Base-by-base conservation (phyloP, 2,113 vertebrate genomes). In the Pterocles gutturalis region DNA sequence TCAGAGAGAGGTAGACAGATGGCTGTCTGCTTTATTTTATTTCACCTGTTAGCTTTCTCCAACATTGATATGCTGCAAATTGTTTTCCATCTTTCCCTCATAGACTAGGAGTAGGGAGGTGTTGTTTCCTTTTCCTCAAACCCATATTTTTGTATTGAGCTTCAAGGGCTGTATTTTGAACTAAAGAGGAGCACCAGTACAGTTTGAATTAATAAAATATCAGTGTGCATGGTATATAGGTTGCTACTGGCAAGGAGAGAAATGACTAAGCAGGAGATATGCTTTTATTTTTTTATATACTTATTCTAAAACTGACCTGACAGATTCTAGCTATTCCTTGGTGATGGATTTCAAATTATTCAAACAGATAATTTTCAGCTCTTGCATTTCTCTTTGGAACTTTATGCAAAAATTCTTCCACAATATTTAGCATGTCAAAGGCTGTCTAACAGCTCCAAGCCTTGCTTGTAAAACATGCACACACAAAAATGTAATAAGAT, bases 381-480 rank as follows among this genome's bases (percentile, higher is more conserved):
- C 75, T 82, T 67, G 36, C 51, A 76, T 93, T 92, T 92, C 51
- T 93, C 84, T 80, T 96, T 95, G 93, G 64, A 95, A 88, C 51
- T 93, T 88, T 48, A 76, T 64, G 90, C 75, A 86, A 83, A 97
- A 77, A 33, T 36, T 60, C 73, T 81, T 67, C 66, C 71, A 41
- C 16, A 11, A 91, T 89, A 91, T 95, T 95, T 96, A 95, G 88
- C 82, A 90, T 91, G 94, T 96, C 96, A 96, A 96, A 96, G 83
- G 78, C 92, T 97, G 92, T 88, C 92, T 93, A 76, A 87, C 70
- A 89, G 80, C 88, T 91, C 90, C 2, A 0, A 96, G 90, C 58
- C 53, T 84, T 73, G 49, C 80, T 91, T 91, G 94, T 93, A 95
- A 96, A 95, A 95, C 92, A 90, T 4, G 1, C 2, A 0, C 62